phyloP scores from a whole-genome alignment of 1,140 invertebrate species.

The Nephila pilipes region DNA sequence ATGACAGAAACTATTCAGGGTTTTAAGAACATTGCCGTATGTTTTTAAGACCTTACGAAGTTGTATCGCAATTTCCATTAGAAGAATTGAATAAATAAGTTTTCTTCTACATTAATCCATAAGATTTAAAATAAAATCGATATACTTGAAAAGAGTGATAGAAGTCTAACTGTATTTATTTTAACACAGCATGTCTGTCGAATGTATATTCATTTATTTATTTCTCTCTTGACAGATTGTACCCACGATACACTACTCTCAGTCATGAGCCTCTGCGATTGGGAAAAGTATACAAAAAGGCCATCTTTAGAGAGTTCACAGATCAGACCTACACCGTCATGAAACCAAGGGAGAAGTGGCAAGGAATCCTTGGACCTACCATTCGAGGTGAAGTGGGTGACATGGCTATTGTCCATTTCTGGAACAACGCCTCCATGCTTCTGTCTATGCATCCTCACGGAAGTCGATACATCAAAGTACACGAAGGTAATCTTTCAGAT shows the following conservation, averaged over 20 bases:
- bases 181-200: neutral
- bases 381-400: conserved; percentile 79
- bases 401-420: conserved; percentile 77
- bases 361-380: conserved; percentile 79
- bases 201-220: neutral
- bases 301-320: conserved; percentile 71
- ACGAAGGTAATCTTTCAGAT: conserved; percentile 65
- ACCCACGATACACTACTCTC: conserved; percentile 32
- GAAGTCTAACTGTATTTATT: too few species aligned
- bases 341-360: conserved; percentile 77
- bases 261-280: conserved; percentile 60
- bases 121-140: too few species aligned
- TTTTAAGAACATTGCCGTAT: too few species aligned
- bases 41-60: too few species aligned
- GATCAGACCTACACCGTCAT: conserved; percentile 66
- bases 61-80: too few species aligned
- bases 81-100: too few species aligned
- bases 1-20: too few species aligned
- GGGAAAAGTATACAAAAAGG: conserved; percentile 67
- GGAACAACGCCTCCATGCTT: conserved; percentile 69
- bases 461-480: conserved; percentile 65
- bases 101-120: too few species aligned
- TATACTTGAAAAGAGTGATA: too few species aligned
- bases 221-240: conserved; percentile 31
- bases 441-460: conserved; percentile 76